A percentile compares a stretch with the other conserved stretches of the same genome.
Conservation (phyloP, 2,797 vertebrate species). For the Myiothlypis coronata region DNA sequence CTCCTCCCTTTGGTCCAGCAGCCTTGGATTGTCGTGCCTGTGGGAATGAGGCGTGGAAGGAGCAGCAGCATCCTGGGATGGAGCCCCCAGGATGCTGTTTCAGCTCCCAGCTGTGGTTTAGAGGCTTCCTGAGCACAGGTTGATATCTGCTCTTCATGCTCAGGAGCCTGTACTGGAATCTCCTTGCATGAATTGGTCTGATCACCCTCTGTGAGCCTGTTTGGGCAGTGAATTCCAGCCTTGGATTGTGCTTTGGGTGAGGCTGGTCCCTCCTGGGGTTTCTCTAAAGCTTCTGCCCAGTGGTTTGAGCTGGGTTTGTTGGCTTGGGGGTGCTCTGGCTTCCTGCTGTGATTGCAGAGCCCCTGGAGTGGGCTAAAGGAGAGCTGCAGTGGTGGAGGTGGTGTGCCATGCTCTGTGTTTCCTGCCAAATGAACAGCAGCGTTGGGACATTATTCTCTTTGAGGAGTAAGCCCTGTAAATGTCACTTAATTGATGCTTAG, state of each 20-base stretch:
- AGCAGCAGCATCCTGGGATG: neutral
- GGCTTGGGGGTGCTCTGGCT: neutral
- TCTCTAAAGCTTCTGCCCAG: neutral
- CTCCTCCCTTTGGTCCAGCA: neutral
- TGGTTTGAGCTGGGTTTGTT: neutral
- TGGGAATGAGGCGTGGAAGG: rapidly evolving
- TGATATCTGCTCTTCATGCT: neutral
- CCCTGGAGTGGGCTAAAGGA: neutral
- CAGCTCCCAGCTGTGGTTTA: neutral
- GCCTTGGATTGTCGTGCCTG: rapidly evolving
- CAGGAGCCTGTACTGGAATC: neutral
- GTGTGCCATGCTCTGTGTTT: neutral
- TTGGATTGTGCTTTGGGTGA: neutral
- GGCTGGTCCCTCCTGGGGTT: neutral
- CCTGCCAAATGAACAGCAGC: neutral
- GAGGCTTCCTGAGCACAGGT: neutral
- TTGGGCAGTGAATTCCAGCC: rapidly evolving
- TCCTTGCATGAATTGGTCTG: neutral
- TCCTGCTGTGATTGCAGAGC: neutral
- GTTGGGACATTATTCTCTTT: neutral
- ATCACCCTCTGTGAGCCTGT: rapidly evolving
- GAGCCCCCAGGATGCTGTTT: neutral
- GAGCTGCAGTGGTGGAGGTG: neutral
- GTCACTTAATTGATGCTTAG: slow-evolving; percentile 15
- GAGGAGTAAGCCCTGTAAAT: neutral